Evolutionary conservation across 1,140 invertebrate species (phyloP), one percentile per base, ranked within the genome.

Genomic region (Tyrophagus putrescentiae): DNA sequence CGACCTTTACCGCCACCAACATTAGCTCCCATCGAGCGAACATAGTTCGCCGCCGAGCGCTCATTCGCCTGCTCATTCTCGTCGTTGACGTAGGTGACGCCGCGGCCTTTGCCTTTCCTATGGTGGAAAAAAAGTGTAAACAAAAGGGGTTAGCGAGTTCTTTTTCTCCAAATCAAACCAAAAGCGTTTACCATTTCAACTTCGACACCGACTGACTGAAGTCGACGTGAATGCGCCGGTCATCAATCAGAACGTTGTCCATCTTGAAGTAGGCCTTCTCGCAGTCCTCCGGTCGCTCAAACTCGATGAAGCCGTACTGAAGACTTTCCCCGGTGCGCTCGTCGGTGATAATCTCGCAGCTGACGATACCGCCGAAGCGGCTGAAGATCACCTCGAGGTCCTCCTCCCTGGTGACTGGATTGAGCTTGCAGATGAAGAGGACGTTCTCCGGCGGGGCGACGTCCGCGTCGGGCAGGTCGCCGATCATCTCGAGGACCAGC

Each of bases 211-310:
- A 96, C 70, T 99, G 96, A 66, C 91, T 96, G 74, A 99, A 99
- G 73, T 99, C 96, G 1, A 99, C 96, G 73, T 99, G 95, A 66
- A 99, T 98, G 66, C 96, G 77, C 45, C 96, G 74, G 70, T 99
- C 96, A 75, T 99, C 96, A 67, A 99, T 98, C 0, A 98, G 74
- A 0, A 98, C 94, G 76, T 99, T 99, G 69, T 98, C 94, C 96
- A 99, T 99, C 77, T 99, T 99, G 67, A 98, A 95, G 75, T 92
- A 99, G 3, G 96, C 96, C 65, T 89, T 84, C 76, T 99, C 96
- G 76, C 95, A 98, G 9, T 92, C 82, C 71, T 95, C 70, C 83
- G 66, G 62, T 63, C 94, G 84, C 62, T 86, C 87, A 78, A 98
- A 99, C 73, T 99, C 96, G 65, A 99, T 89, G 71, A 99, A 99